phyloP scores from a whole-genome alignment of 1,140 invertebrate genomes.

The Lycorma delicatula region DNA sequence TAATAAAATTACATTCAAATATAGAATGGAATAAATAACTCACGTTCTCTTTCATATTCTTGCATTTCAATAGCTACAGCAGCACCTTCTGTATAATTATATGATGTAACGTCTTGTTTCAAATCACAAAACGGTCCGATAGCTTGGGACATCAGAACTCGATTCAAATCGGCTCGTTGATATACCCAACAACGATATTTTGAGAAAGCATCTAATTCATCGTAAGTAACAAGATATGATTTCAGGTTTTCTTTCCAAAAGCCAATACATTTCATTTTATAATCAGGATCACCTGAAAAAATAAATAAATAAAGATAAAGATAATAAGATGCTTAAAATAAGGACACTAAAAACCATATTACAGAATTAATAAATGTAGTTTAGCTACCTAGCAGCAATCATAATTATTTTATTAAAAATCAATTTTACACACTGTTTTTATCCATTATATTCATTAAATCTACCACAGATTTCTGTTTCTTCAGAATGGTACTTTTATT shows the following conservation, averaged over 20 bases:
- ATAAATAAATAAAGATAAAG: background rate
- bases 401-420: too few relatives aligned
- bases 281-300: slow-evolving; percentile 79
- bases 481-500: too few relatives aligned
- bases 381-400: too few relatives aligned
- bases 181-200: slow-evolving; percentile 98
- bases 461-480: too few relatives aligned
- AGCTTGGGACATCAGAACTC: slow-evolving; percentile 80
- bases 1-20: slow-evolving; percentile 7
- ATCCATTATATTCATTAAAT: too few relatives aligned
- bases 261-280: slow-evolving; percentile 93
- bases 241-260: slow-evolving; percentile 97
- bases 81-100: slow-evolving; percentile 81
- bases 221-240: slow-evolving; percentile 94
- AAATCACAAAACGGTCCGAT: slow-evolving; percentile 85
- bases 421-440: too few relatives aligned
- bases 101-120: slow-evolving; percentile 82
- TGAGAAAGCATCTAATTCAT: slow-evolving; percentile 90
- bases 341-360: background rate
- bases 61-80: slow-evolving; percentile 81
- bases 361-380: background rate
- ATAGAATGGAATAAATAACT: slow-evolving; percentile 33
- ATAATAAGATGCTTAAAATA: slow-evolving; percentile 2
- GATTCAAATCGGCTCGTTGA: slow-evolving; percentile 87
- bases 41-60: slow-evolving; percentile 85